Evolutionary conservation across 2,113 vertebrate species (phyloP), one percentile per base, ranked within the genome.

Genomic region (Garra rufa): DNA sequence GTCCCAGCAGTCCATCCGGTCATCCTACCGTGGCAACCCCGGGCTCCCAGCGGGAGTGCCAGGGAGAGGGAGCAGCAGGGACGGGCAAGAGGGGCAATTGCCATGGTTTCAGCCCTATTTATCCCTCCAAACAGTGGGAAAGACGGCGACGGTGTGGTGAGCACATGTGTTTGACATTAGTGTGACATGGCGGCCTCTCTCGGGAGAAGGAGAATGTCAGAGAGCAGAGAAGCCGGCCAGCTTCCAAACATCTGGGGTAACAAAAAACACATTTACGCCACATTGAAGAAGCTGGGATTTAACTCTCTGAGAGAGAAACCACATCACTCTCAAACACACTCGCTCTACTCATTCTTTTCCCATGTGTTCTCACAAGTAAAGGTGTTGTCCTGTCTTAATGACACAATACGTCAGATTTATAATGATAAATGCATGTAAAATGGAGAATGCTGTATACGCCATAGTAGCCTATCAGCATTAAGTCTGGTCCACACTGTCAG

Each of bases 111-210:
- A n/a, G 57, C 41, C 85, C n/a, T 89, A 88, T 90, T 89, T 88
- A 73, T 91, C 55, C 87, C 55, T 83, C 85, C 24, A 87, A 90
- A 89, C 76, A 88, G 87, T 90, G 89, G 91, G 88, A 90, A 88
- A 88, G 89, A 82, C 34, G 85, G 76, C 76, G 59, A 21, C 84
- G 78, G 85, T 87, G 90, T 24, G 83, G 83, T 73, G 83, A 92
- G 92, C 92, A 92, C 94, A 95, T 94, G 90, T 95, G 95, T 94
- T 95, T 93, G 92, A 94, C 92, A 95, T 95, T 95, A 95, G 91
- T 90, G 93, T 90, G 94, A 94, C 95, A 94, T 93, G 91, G 90
- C 91, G 92, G 87, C 88, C 92, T 93, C 95, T 93, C 92, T 3
- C 76, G 92, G 91, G 94, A 93, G 91, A 91, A 91, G 85, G 91